Base-by-base conservation (phyloP, 2,797 vertebrate species). In the Morus bassanus region DNA sequence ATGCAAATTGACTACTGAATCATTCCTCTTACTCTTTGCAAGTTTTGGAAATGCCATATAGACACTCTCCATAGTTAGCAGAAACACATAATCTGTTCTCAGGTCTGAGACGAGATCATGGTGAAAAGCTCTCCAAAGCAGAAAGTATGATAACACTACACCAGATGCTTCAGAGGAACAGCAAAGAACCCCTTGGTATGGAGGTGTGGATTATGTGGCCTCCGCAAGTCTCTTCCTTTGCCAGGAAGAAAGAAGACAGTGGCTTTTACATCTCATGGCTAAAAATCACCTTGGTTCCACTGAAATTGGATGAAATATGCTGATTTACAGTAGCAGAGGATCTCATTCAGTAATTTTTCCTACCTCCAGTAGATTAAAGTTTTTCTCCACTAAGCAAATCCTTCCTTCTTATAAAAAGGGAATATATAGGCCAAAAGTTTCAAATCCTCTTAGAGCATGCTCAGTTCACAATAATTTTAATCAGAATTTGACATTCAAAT, bases 401-500 rank as follows among this genome's bases (percentile, higher is more conserved):
- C 61, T 77, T 86, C 88, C 74, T 69, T 28, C 50, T 63, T n/a
- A 37, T 6, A n/a, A 85, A 48, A 61, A 75, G 17, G 22, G 15
- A 63, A 82, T 28, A 79, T 27, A n/a, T 41, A 64, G 54, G 37
- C 53, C 90, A 63, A 51, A 74, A 93, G 85, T 91, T 79, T 89
- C 87, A 79, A 91, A 41, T 51, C 70, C 72, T 72, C 50, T 59
- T 67, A 30, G 69, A 80, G 43, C 59, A 45, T 72, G 24, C 81
- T 64, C 92, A 46, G 51, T 76, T 85, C 30, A 33, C 31, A 16
- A 31, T 5, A 24, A 78, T 46, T 93, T 83, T 41, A 89, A 95
- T 64, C 78, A 18, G 10, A 93, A 86, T 81, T 82, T 92, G 80
- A 65, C 88, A 70, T 82, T 80, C 73, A 72, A 73, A 85, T 54